phyloP scores from a whole-genome alignment of 2,888 invertebrate species.

The Leptopterna dolabrata region DNA sequence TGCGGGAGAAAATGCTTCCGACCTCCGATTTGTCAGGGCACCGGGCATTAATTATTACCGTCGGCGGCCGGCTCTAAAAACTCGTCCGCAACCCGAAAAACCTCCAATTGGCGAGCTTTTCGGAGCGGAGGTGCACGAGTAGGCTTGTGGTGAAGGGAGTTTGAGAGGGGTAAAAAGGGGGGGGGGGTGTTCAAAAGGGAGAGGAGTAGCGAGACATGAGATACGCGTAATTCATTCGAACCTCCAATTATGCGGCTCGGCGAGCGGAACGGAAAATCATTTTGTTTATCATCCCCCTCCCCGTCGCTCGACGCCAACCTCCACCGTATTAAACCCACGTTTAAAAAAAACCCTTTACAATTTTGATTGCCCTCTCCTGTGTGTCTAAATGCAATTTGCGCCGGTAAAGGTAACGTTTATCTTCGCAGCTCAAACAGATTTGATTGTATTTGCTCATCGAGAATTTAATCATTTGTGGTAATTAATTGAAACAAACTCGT shows the following conservation, averaged over 20 bases:
- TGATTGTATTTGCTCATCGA: neutral
- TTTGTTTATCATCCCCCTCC: neutral
- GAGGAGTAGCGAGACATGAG: neutral
- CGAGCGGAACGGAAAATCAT: neutral
- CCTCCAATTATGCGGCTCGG: slow-evolving; percentile 17
- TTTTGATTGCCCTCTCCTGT: slow-evolving; percentile 10
- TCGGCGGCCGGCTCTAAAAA: neutral
- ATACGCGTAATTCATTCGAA: slow-evolving; percentile 26
- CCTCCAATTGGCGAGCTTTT: no score
- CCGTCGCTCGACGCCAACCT: neutral
- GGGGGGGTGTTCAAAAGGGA: neutral
- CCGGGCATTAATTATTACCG: neutral
- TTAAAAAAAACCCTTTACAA: neutral
- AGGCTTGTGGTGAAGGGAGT: neutral
- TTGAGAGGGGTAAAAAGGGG: neutral
- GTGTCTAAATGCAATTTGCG: neutral
- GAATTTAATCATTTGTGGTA: neutral
- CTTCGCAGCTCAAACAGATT: neutral
- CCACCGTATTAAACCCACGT: neutral
- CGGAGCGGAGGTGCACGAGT: no score
- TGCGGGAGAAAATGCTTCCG: neutral
- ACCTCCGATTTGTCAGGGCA: neutral
- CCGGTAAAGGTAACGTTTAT: slow-evolving; percentile 1
- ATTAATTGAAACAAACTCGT: neutral
- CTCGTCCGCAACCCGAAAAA: neutral